Conservation (phyloP, 2,888 invertebrate species). For the Xanthia icteritia region DNA sequence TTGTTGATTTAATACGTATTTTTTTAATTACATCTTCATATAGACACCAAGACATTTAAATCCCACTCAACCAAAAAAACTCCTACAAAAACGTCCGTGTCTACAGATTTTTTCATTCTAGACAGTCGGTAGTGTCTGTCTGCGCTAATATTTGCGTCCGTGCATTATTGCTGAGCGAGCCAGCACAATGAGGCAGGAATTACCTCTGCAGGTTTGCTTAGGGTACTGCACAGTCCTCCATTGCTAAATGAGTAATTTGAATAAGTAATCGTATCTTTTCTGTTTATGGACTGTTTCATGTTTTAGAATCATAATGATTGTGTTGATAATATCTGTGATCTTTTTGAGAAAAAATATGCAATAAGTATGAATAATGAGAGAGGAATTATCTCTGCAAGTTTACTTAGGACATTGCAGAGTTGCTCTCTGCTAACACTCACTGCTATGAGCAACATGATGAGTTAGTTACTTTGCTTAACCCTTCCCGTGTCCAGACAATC, state of each 20-base stretch:
- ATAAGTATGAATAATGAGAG: neutral
- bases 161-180: conserved; percentile 86
- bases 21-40: neutral
- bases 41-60: neutral
- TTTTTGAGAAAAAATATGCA: neutral
- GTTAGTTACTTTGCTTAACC: neutral
- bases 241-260: conserved; percentile 52
- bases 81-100: conserved; percentile 56
- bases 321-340: too few relatives aligned
- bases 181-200: conserved; percentile 82
- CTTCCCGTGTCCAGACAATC: too few relatives aligned
- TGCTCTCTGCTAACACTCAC: neutral
- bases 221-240: conserved; percentile 41
- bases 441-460: neutral
- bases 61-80: neutral
- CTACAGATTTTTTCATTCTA: conserved; percentile 79
- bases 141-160: conserved; percentile 87
- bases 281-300: neutral
- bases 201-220: conserved; percentile 71
- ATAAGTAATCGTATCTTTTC: conserved; percentile 26
- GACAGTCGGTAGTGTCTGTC: conserved; percentile 80
- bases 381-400: neutral
- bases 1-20: neutral
- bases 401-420: neutral
- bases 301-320: neutral